Percentiles rank a stretch among this genome's conserved stretches.
phyloP scores from a whole-genome alignment of 2,888 invertebrate species.

The Lysandra coridon region DNA sequence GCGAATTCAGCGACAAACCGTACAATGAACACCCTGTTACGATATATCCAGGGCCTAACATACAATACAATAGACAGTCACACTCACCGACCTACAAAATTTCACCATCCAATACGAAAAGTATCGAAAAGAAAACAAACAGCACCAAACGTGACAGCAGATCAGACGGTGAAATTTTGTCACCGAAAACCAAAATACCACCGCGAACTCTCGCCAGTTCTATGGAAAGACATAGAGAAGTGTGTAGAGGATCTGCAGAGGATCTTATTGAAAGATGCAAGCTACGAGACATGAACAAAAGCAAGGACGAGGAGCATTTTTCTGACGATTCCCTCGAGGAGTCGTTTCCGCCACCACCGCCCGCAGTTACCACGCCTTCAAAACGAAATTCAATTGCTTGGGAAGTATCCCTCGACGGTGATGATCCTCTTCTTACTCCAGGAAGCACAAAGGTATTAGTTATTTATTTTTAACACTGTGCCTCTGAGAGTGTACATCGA shows the following conservation, averaged over 20 bases:
- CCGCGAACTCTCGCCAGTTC: constrained; percentile 86
- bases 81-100: constrained; percentile 72
- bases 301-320: constrained; percentile 82
- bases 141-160: constrained; percentile 60
- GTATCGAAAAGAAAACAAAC: constrained; percentile 59
- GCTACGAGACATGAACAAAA: constrained; percentile 60
- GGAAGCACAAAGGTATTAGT: constrained; percentile 83
- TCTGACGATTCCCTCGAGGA: constrained; percentile 93
- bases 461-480: neutral
- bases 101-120: constrained; percentile 68
- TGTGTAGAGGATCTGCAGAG: constrained; percentile 83
- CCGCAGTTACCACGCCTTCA: constrained; percentile 78
- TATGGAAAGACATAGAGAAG: constrained; percentile 89
- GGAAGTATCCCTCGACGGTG: constrained; percentile 90
- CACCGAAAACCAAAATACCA: constrained; percentile 80
- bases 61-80: constrained; percentile 61
- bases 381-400: constrained; percentile 92
- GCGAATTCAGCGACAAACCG: constrained; percentile 74
- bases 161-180: constrained; percentile 71
- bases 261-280: constrained; percentile 64
- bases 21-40: constrained; percentile 84
- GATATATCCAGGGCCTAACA: constrained; percentile 82
- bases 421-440: constrained; percentile 85
- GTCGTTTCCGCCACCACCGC: constrained; percentile 84
- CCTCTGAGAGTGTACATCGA: too few species aligned